A percentile compares a stretch with the other conserved stretches of the same genome.
phyloP scores from a whole-genome alignment of 1,140 invertebrate genomes.

The Matsumurasca onukii region DNA sequence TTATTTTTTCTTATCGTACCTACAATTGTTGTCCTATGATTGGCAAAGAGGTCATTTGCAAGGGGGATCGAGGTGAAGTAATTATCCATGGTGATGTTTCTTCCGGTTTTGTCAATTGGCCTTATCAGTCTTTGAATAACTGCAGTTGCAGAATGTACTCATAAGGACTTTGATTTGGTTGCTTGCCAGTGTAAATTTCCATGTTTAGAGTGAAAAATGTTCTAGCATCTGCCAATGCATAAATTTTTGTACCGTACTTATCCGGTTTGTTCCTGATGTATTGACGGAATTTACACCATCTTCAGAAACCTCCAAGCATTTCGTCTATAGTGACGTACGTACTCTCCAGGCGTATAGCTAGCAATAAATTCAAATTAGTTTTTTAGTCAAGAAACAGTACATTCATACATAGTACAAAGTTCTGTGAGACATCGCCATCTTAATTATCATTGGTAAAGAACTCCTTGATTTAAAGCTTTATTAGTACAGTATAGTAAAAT shows the following conservation, averaged over 20 bases:
- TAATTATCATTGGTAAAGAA: too few species aligned
- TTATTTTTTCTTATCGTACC: slow-evolving; percentile 41
- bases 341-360: too few species aligned
- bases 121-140: slow-evolving; percentile 5
- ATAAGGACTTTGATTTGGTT: neutral
- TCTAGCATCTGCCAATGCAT: slow-evolving; percentile 24
- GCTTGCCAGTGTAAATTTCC: slow-evolving; percentile 1
- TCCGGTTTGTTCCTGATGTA: slow-evolving; percentile 28
- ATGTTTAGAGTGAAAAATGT: slow-evolving; percentile 26
- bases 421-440: too few species aligned
- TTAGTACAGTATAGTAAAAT: too few species aligned
- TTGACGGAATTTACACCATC: slow-evolving; percentile 14
- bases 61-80: slow-evolving; percentile 46
- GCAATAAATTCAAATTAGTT: too few species aligned
- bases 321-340: neutral
- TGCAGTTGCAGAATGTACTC: neutral
- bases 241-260: slow-evolving; percentile 26
- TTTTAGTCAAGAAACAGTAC: too few species aligned
- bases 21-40: slow-evolving; percentile 43
- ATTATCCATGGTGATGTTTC: slow-evolving; percentile 47
- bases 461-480: too few species aligned
- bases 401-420: too few species aligned
- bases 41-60: slow-evolving; percentile 37
- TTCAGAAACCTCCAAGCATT: neutral
- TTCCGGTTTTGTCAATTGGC: slow-evolving; percentile 42